Evolutionary conservation across 2,888 invertebrate genomes (phyloP).

Genomic region (Mesoligia furuncula): DNA sequence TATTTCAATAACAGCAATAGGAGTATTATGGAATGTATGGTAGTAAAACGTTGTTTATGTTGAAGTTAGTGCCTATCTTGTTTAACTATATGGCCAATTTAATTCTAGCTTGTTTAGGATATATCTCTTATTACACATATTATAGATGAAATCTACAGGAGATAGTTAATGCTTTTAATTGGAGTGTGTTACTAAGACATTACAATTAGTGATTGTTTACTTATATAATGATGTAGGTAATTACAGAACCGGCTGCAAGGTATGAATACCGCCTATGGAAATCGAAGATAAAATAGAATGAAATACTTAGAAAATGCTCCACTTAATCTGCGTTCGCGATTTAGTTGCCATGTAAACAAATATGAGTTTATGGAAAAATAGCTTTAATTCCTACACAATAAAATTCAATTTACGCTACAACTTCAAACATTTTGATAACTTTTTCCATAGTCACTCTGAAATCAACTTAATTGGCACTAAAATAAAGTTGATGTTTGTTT

Average conservation of each 20-base stretch:
- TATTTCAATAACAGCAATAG: conserved; percentile 38
- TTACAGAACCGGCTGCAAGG: neutral
- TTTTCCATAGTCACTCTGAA: no score
- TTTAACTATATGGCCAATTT: conserved; percentile 28
- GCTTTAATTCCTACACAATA: no score
- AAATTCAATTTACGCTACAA: no score
- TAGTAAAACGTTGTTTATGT: conserved; percentile 39
- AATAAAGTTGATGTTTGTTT: no score
- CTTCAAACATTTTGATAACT: no score
- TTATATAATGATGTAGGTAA: neutral
- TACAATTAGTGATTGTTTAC: neutral
- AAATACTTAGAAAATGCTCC: neutral
- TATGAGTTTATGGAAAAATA: no score
- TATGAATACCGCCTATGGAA: neutral
- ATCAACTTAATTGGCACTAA: no score
- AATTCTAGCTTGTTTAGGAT: conserved; percentile 8
- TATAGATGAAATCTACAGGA: conserved; percentile 10
- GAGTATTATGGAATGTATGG: conserved; percentile 31
- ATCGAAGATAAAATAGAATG: neutral
- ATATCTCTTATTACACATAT: conserved; percentile 17
- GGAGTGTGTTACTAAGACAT: neutral
- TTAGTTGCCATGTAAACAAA: no score
- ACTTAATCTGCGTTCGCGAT: no score
- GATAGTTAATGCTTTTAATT: conserved; percentile 17
- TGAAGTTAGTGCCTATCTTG: conserved; percentile 26